These are phyloP conservation scores for Phoenicopterus ruber DNA, from an alignment of 2,113 vertebrate species.

Conservation along the genomic window DNA sequence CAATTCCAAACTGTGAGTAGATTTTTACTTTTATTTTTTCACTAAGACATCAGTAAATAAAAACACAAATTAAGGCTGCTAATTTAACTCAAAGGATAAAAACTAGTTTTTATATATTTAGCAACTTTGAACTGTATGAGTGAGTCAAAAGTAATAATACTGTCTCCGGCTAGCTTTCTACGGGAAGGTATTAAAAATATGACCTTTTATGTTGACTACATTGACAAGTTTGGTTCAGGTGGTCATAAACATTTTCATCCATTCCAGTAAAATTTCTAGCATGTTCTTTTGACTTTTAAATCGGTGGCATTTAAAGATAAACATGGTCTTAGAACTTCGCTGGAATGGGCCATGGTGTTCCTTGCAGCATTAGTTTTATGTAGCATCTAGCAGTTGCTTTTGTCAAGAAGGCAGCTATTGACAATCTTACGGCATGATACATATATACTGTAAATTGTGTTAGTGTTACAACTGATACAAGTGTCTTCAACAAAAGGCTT, in stretches of 20 bases:
- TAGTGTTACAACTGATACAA: background rate
- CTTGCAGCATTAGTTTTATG: background rate
- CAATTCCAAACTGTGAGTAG: slow-evolving; percentile 96
- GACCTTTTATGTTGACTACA: background rate
- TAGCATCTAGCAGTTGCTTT: background rate
- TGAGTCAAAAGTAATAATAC: background rate
- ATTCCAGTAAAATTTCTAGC: background rate
- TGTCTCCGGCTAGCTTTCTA: background rate
- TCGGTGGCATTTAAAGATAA: background rate
- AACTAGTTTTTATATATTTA: background rate
- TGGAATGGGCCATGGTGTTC: accelerated
- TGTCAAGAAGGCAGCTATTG: background rate
- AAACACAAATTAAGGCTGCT: background rate
- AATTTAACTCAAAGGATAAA: background rate
- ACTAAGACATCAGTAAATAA: background rate
- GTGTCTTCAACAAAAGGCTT: background rate
- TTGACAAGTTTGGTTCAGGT: background rate
- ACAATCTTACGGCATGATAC: background rate
- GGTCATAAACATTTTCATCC: background rate
- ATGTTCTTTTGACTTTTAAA: background rate
- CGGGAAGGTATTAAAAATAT: background rate
- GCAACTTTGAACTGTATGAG: background rate
- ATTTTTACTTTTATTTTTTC: background rate
- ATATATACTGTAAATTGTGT: background rate
- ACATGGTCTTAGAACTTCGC: background rate